Base-by-base conservation (phyloP, 2,888 invertebrate genomes). In the Iselma pallidipennis region DNA sequence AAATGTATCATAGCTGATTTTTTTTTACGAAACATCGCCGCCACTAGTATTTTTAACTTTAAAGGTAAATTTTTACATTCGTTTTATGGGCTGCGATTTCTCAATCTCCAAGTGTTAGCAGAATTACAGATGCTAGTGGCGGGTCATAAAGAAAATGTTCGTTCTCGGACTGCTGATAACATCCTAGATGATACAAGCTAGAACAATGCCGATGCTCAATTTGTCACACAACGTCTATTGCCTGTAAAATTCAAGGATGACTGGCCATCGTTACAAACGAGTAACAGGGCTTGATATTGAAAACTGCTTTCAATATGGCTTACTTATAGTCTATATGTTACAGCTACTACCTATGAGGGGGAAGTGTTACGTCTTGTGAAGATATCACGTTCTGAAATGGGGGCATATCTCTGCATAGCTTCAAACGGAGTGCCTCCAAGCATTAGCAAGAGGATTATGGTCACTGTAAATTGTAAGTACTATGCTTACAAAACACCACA, bases 401-500 rank as follows among this genome's bases (percentile, higher is more conserved):
- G 95, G 14, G 90, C 92, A 65, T 95, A 95, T 82, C 86, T 94
- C 73, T 95, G 95, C 83, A 94, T 95, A 71, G 95, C 95, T 48
- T 90, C 91, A 72, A 95, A 95, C 75, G 91, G 92, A 26, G 90
- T 95, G 50, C 94, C 94, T 45, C 95, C 95, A 52, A 89, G 92
- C 56, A 91, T 95, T 74, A 94, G 93, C 84, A 95, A 95, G 83
- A 87, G 94, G 78, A 93, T 95, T 77, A 88, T 88, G 79, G 89
- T 95, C 77, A 92, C 89, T 84, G 94, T 95, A 71, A 91, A 94
- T 80, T 95, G 95, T 95, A 85, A 91, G 95, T 91, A 83, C 65
- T 66, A 58, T 31, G 33, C 33, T 56, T 56, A 49, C 56, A 56
- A 56, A 56, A 56, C 42, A 29, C 25, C 23, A 51, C 28, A 37